Evolutionary conservation across 2,113 vertebrate genomes (phyloP), one percentile per base, ranked within the genome.

Genomic region (Protobothrops mucrosquamatus): DNA sequence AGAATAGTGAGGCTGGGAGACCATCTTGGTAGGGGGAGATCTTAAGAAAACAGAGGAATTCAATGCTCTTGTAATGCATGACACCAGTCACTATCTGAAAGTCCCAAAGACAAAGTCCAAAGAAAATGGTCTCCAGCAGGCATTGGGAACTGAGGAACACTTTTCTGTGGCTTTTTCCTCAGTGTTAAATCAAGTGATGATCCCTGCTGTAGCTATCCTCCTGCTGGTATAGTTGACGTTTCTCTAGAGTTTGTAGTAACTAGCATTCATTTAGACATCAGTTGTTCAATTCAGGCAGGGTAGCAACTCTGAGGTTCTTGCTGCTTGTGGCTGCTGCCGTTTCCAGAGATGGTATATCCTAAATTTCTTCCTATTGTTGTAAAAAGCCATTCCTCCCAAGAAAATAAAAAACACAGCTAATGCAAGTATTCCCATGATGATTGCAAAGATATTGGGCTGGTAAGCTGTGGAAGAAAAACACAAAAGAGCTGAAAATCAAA

Each of bases 351-450:
- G 85, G 4, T 97, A 97, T 14, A 87, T 93, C 86, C 52, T 59
- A 46, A 93, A 95, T 87, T 96, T 96, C 9, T 88, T 51, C 90
- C 88, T 95, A 0, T 59, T 89, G 91, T 94, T 95, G 34, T 90
- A 96, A 39, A 52, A 89, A 22, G 0, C 34, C 14, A 61, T 15
- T 0, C 0, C 3, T 2, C 0, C 55, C 6, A 23, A 12, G 26
- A 0, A 39, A 26, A 6, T 9, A 7, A 86, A 0, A 29, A 14
- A 0, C 29, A 11, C 29, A 46, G 0, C 4, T 0, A 4, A 0
- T 24, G n/a, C 51, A 20, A 14, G 0, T 20, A 0, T 23, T 81
- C 18, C 12, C 23, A 90, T 0, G 22, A 9, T 0, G 10, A 93
- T 86, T 39, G 1, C 10, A 22, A 54, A 15, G 88, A 18, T 22